These are phyloP conservation scores for Lypha dubia DNA, from an alignment of 2,888 invertebrate genomes.

Conservation along the genomic window DNA sequence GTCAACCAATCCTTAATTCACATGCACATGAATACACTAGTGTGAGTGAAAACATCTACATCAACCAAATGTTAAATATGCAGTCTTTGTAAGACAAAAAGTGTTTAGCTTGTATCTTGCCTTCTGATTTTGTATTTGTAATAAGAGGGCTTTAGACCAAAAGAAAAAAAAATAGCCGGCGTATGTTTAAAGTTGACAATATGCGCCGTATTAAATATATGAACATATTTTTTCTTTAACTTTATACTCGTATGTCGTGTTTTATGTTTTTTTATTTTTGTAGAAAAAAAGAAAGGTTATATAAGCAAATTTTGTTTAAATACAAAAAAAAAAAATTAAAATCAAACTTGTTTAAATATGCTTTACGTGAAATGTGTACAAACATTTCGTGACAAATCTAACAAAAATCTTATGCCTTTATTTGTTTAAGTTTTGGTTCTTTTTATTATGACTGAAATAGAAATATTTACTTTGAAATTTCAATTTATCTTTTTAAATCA, in stretches of 20 bases:
- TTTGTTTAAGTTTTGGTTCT: conserved; percentile 23
- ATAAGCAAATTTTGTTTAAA: conserved; percentile 48
- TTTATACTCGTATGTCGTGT: conserved; percentile 44
- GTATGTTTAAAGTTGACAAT: conserved; percentile 51
- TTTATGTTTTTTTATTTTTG: conserved; percentile 41
- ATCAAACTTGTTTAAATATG: conserved; percentile 66
- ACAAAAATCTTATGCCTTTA: conserved; percentile 56
- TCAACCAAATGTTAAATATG: conserved; percentile 2
- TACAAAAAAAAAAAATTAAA: conserved; percentile 49
- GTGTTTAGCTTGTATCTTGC: conserved; percentile 18
- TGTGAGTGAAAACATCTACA: conserved; percentile 17
- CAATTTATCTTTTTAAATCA: conserved; percentile 66
- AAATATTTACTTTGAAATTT: conserved; percentile 68
- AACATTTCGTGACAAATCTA: conserved; percentile 71
- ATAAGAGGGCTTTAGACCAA: conserved; percentile 49
- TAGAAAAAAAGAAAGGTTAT: conserved; percentile 52
- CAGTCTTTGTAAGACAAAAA: conserved; percentile 48
- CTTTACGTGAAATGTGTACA: conserved; percentile 59
- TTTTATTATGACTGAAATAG: conserved; percentile 46
- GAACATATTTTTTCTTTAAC: conserved; percentile 29
- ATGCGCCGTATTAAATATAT: conserved; percentile 41
- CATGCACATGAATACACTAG: background rate
- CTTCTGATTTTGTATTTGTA: conserved; percentile 44
- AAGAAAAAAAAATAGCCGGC: background rate
- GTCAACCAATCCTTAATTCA: conserved; percentile 59